Evolutionary conservation across 2,113 vertebrate genomes (phyloP).

Genomic region (Corydoras sp.): DNA sequence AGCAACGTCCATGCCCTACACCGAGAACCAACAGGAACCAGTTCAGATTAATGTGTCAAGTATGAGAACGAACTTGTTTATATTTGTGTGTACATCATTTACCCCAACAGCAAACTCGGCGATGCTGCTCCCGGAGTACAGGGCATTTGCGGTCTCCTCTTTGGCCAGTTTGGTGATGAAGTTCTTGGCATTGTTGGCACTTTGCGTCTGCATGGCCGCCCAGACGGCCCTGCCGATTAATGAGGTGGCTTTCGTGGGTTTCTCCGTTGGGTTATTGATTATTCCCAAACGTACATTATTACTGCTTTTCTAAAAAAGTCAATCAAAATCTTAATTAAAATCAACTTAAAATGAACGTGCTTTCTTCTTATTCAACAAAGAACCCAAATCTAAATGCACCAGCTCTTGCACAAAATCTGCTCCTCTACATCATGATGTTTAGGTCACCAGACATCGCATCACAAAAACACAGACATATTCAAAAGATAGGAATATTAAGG

Average conservation of each 20-base stretch:
- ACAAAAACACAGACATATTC: no score
- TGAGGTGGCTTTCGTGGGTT: constrained; percentile 62
- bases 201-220: constrained; percentile 90
- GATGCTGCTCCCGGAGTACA: constrained; percentile 72
- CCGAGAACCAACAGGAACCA: constrained; percentile 20
- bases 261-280: constrained; percentile 82
- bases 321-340: no score
- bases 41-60: no score
- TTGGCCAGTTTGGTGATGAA: constrained; percentile 96
- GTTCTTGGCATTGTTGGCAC: constrained; percentile 90
- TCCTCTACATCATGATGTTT: no score
- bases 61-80: not conserved
- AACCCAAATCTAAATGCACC: no score
- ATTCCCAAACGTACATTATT: constrained; percentile 86
- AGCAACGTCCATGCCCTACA: constrained; percentile 86
- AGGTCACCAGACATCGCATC: not conserved
- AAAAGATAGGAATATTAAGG: not conserved
- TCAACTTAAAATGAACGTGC: no score
- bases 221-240: constrained; percentile 79
- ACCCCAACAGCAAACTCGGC: constrained; percentile 88
- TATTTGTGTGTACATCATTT: constrained; percentile 41
- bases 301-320: constrained; percentile 72
- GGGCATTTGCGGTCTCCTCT: constrained; percentile 75
- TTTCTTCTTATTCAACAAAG: no score
- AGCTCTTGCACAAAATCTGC: no score